phyloP scores from a whole-genome alignment of 2,113 vertebrate species.

The Gobius niger region DNA sequence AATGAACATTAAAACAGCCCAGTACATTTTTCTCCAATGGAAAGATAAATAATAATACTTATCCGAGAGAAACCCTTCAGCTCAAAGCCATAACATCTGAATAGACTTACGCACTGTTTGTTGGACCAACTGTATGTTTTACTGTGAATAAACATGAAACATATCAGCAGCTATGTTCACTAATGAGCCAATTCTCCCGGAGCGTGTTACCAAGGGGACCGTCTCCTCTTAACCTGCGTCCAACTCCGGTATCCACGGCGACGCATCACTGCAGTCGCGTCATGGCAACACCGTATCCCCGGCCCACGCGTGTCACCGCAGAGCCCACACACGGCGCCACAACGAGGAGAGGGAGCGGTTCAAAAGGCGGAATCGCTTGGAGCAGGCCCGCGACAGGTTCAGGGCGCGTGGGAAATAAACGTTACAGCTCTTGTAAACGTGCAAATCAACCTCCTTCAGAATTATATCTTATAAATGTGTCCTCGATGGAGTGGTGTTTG shows the following conservation, averaged over 20 bases:
- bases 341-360: background rate
- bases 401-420: background rate
- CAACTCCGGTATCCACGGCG: conserved; percentile 24
- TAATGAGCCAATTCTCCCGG: background rate
- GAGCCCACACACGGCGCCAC: background rate
- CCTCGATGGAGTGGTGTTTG: too few species aligned
- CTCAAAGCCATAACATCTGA: too few species aligned
- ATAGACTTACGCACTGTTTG: background rate
- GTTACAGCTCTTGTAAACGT: too few species aligned
- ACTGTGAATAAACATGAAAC: background rate
- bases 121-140: background rate
- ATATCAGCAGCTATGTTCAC: background rate
- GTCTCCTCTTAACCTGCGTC: conserved; percentile 39
- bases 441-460: too few species aligned
- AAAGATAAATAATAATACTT: too few species aligned
- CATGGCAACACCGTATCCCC: conserved; percentile 36
- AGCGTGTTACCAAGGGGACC: conserved; percentile 33
- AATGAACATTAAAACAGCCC: too few species aligned
- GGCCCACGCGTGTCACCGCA: conserved; percentile 19
- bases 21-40: too few species aligned
- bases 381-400: background rate
- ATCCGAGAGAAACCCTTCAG: too few species aligned
- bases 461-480: too few species aligned
- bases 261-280: conserved; percentile 12
- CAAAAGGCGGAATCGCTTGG: too few species aligned